Evolutionary conservation across 2,113 vertebrate genomes (phyloP).

Genomic region (Tiliqua scincoides): DNA sequence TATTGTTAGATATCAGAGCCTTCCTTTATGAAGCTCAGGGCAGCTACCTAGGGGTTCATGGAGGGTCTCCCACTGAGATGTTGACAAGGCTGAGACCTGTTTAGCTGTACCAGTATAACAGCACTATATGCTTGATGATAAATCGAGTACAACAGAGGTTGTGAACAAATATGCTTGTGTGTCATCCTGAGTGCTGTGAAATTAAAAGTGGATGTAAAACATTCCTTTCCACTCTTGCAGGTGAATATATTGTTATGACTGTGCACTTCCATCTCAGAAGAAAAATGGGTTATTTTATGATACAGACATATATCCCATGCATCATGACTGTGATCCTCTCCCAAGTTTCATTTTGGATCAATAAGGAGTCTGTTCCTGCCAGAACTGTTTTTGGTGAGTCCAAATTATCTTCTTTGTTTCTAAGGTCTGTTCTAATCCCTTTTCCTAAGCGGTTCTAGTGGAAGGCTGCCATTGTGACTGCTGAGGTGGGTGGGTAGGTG

Average conservation of each 20-base stretch:
- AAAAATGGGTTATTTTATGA: conserved; percentile 99
- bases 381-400: conserved; percentile 97
- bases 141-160: neutral
- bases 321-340: conserved; percentile 99
- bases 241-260: conserved; percentile 99
- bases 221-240: conserved; percentile 71
- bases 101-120: neutral
- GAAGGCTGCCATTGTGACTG: neutral
- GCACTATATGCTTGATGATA: neutral
- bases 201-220: conserved; percentile 13
- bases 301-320: conserved; percentile 99
- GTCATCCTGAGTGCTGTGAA: neutral
- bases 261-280: conserved; percentile 95
- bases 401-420: conserved; percentile 25
- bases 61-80: neutral
- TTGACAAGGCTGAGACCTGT: neutral
- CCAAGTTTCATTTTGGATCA: conserved; percentile 99
- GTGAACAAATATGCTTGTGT: neutral
- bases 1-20: neutral
- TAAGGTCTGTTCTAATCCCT: neutral
- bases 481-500: neutral
- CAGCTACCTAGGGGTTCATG: neutral
- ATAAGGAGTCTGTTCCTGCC: conserved; percentile 98
- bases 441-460: neutral
- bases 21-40: neutral